Evolutionary conservation across 2,797 vertebrate species (phyloP), one percentile per base, ranked within the genome.

Genomic region (Gambelia wislizenii): DNA sequence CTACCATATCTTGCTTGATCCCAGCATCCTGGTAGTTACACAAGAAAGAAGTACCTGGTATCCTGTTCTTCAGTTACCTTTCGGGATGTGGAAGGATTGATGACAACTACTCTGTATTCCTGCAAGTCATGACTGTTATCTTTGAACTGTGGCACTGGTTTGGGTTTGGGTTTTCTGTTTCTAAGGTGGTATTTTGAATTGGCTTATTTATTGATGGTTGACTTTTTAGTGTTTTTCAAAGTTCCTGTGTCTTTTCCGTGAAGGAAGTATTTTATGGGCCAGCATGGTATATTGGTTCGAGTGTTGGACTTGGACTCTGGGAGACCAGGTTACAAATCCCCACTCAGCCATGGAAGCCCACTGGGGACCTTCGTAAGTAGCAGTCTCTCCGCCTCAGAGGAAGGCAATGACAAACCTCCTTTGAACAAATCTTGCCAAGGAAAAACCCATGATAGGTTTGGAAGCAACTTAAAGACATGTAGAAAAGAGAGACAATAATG

Each of bases 1-100:
- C 64, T 79, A 49, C 83, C 49, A 67, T 85, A 30, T 56, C 36
- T 84, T 76, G 59, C 75, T 89, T 56, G 75, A 52, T 84, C 49
- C 61, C 74, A 54, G 49, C 22, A 30, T 78, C 49, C 39, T 39
- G 9, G 61, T 36, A 78, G 49, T 20, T 72, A 47, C 39, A 47
- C 33, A 56, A 77, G 16, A 42, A 69, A 72, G 72, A 76, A 39
- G 82, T 69, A 70, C 20, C 39, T 47, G 9, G 52, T 39, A 56
- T 13, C n/a, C 47, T 70, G 72, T 30, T 79, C 76, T 36, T 4
- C 30, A 12, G 33, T 70, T 78, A 33, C 20, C 56, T 27, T 79
- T 44, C 30, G 54, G 64, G 4, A 30, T 33, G 30, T 67, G 64
- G 64, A 33, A 30, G 30, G 64, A 67, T 67, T 10, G 30, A 67